Base-by-base conservation (phyloP, 2,797 vertebrate genomes). In the Girardinus metallicus region DNA sequence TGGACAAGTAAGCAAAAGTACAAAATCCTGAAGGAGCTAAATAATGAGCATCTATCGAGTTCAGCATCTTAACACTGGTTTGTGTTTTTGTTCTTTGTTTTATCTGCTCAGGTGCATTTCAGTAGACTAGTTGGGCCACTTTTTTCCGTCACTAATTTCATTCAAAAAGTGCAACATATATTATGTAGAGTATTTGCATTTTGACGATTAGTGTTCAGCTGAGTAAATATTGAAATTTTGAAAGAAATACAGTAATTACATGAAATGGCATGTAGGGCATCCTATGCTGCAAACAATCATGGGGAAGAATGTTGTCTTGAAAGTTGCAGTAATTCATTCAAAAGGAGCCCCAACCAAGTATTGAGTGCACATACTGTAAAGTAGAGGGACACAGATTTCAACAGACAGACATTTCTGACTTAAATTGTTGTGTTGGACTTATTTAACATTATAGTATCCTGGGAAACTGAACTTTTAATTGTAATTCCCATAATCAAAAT, bases 21-120 rank as follows among this genome's bases (percentile, higher is more conserved):
- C 11, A 41, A 68, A 41, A 41, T 68, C 21, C 21, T 41, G 21
- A 41, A 68, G 36, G 21, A 41, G 36, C 21, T 39, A 66, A 39
- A 62, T 62, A 10, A 60, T 12, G 12, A 29, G n/a, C 29, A 60
- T 12, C 57, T 60, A 8, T 62, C 4, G 8, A 36, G 34, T 36
- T 21, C 8, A 36, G 34, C 75, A 26, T 83, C 66, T 60, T 70
- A 68, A 77, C 0, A 0, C 47, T 60, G 55, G 26, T 82, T 4
- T 83, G 43, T 86, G 60, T 71, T 3, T 83, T 5, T 43, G 10
- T 75, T 39, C n/a, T 73, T 31, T 41, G 41, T 84, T 46, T 77
- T 29, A 34, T 78, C 53, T 78, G 70, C 11, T 68, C 31, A 16
- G 62, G 8, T 39, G 34, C 16, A 23, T 66, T 36, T 66, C 18